These are phyloP conservation scores for Hydraecia micacea DNA, from an alignment of 2,888 invertebrate species.

Conservation along the genomic window DNA sequence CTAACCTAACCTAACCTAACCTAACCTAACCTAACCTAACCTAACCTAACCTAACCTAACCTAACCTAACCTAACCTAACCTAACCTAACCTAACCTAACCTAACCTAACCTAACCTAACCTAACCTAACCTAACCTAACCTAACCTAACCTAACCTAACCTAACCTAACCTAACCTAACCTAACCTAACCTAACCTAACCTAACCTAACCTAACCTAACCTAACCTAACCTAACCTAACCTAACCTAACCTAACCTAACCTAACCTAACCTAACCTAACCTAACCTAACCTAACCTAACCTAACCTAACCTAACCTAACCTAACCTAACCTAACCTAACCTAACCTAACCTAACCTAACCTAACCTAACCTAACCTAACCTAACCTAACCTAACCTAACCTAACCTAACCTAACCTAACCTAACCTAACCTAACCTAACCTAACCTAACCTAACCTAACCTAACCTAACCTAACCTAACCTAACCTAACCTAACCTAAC, in stretches of 20 bases:
- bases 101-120: constrained; percentile 50
- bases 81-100: constrained; percentile 55
- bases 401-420: constrained; percentile 56
- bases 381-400: constrained; percentile 48
- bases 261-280: constrained; percentile 48
- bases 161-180: constrained; percentile 55
- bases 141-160: no score
- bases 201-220: constrained; percentile 45
- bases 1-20: constrained; percentile 41
- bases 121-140: constrained; percentile 56
- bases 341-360: constrained; percentile 50
- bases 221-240: constrained; percentile 40
- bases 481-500: constrained; percentile 52
- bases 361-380: constrained; percentile 52
- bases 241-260: no score
- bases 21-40: no score
- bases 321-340: constrained; percentile 48
- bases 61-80: constrained; percentile 41
- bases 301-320: constrained; percentile 56
- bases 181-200: constrained; percentile 41
- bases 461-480: constrained; percentile 36
- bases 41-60: constrained; percentile 47
- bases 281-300: constrained; percentile 51
- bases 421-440: constrained; percentile 55
- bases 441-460: constrained; percentile 45